Percentiles rank a stretch among this genome's conserved stretches.
Evolutionary conservation across 2,113 vertebrate genomes (phyloP).

Genomic region (Oenanthe melanoleuca): DNA sequence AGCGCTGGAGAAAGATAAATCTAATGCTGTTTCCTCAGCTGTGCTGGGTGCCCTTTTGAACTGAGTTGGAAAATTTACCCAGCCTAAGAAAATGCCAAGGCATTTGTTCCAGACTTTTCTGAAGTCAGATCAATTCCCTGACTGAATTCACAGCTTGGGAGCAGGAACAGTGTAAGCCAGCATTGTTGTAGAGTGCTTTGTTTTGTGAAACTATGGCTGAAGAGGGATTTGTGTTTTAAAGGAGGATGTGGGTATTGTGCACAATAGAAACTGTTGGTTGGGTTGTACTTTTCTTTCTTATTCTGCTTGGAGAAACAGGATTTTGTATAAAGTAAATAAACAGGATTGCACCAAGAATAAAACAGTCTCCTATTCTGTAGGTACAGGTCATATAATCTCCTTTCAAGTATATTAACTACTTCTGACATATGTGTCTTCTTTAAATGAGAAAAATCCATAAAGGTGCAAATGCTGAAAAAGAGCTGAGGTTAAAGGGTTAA

Average conservation of each 20-base stretch:
- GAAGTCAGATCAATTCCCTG: conserved; percentile 21
- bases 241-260: conserved; percentile 14
- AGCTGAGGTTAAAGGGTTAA: background rate
- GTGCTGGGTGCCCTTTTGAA: background rate
- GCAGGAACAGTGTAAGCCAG: conserved; percentile 16
- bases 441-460: background rate
- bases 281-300: conserved; percentile 19
- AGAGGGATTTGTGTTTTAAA: conserved; percentile 46
- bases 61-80: background rate
- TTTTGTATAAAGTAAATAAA: conserved; percentile 22
- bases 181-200: conserved; percentile 43
- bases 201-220: conserved; percentile 10
- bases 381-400: background rate
- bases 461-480: background rate
- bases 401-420: background rate
- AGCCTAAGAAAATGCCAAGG: background rate
- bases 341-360: background rate
- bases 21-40: background rate
- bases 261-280: background rate
- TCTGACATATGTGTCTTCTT: background rate
- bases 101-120: conserved; percentile 12
- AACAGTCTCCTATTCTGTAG: background rate
- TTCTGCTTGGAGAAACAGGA: background rate
- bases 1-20: background rate
- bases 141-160: conserved; percentile 34